Evolutionary conservation across 2,113 vertebrate genomes (phyloP).

Genomic region (Colinus virginianus): DNA sequence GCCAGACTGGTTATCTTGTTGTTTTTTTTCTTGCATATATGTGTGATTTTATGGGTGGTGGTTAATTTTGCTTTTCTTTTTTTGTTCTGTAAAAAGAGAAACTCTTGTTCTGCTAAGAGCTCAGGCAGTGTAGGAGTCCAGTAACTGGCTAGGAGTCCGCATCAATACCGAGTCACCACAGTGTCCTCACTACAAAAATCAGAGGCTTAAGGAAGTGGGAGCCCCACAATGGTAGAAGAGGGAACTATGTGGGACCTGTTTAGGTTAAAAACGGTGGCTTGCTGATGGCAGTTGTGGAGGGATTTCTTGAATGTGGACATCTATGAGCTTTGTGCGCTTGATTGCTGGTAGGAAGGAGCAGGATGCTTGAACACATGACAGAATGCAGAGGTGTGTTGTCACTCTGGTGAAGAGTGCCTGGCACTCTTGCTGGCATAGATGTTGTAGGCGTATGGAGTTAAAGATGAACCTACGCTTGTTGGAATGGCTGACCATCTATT

Average conservation of each 20-base stretch:
- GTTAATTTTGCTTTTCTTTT: neutral
- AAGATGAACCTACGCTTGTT: neutral
- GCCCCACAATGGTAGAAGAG: neutral
- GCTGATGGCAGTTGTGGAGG: neutral
- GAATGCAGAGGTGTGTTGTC: neutral
- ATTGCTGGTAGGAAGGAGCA: neutral
- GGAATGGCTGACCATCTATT: neutral
- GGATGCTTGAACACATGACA: neutral
- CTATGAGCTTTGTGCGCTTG: neutral
- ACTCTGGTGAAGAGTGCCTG: fast-evolving
- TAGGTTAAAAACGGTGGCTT: neutral
- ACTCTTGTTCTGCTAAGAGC: neutral
- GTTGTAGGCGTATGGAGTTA: neutral
- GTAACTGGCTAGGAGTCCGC: neutral
- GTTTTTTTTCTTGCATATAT: neutral
- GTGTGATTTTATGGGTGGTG: neutral
- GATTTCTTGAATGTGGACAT: neutral
- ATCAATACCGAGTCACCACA: neutral
- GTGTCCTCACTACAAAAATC: neutral
- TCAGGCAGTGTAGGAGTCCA: neutral
- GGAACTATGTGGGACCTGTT: neutral
- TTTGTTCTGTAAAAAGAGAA: neutral
- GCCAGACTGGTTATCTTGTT: neutral
- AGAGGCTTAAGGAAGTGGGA: neutral
- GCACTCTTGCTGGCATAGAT: fast-evolving